Evolutionary conservation across 2,888 invertebrate species (phyloP), one percentile per base, ranked within the genome.

Genomic region (Stenodera caucasica): DNA sequence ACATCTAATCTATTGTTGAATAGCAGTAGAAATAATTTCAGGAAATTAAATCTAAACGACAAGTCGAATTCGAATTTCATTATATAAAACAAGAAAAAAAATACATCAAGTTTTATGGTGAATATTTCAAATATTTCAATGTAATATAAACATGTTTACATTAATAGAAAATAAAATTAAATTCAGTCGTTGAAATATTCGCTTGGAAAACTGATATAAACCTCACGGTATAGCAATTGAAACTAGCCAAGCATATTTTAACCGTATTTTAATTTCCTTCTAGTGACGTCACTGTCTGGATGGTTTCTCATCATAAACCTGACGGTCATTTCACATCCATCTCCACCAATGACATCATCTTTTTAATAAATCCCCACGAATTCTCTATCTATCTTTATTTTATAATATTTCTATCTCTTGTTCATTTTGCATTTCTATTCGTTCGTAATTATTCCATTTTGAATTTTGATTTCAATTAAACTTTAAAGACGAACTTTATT

Each of bases 401-500:
- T 7, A 30, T 15, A 57, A 18, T 49, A 32, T 53, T 49, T 61
- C 64, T 65, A 58, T 64, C 65, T 14, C 14, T 2, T 66, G 32
- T 65, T 57, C 59, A 61, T 68, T 68, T 69, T 70, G 66, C 71
- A 75, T 70, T 75, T 69, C 71, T 67, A 69, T 72, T 71, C 70
- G 11, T 5, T 21, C 72, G 70, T 73, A 74, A 76, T 75, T 74
- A 75, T 74, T 72, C 71, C 74, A 70, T 72, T 76, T 74, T 74
- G 74, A 75, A 76, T 76, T 74, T 73, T 75, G 74, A 75, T 76
- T 75, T 72, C 72, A 72, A 75, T 74, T 75, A 72, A 74, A 73
- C 68, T 73, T 73, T 70, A 65, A 70, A 67, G 67, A 69, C 66
- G 69, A 66, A 66, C 68, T 72, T 70, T 70, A 71, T 71, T 72